Evolutionary conservation across 2,888 invertebrate genomes (phyloP).

Genomic region (Cantharis lateralis): DNA sequence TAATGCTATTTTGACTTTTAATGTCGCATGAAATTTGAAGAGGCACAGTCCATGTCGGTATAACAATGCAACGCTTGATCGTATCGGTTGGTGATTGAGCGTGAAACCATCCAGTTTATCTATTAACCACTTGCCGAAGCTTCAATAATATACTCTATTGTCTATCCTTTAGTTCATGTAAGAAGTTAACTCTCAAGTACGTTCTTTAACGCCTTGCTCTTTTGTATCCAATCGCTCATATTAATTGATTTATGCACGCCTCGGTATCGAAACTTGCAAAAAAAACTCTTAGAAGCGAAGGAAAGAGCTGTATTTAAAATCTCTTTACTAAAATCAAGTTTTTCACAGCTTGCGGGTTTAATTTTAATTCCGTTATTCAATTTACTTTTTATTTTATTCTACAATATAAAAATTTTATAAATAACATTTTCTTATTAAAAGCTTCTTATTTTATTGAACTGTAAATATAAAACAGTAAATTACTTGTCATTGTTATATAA

Average conservation of each 20-base stretch:
- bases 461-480: not conserved
- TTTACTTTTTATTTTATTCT: conserved; percentile 23
- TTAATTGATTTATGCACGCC: conserved; percentile 46
- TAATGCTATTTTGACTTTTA: conserved; percentile 55
- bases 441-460: not conserved
- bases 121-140: conserved; percentile 54
- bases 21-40: conserved; percentile 58
- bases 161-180: conserved; percentile 46
- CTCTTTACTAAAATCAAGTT: conserved; percentile 14
- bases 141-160: conserved; percentile 50
- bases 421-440: not conserved
- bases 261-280: conserved; percentile 38
- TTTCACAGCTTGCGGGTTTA: conserved; percentile 26
- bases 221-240: conserved; percentile 42
- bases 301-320: conserved; percentile 20
- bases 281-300: conserved; percentile 20
- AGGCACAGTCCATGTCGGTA: conserved; percentile 53
- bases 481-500: not conserved
- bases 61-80: conserved; percentile 53
- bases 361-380: conserved; percentile 31
- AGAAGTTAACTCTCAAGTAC: conserved; percentile 41
- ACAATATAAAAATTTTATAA: not conserved
- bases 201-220: conserved; percentile 42
- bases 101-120: conserved; percentile 57
- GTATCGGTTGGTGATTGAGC: conserved; percentile 55